Percentiles rank a stretch among this genome's conserved stretches.
These are phyloP conservation scores for Brotula barbata DNA, from an alignment of 2,797 vertebrate genomes.

Conservation along the genomic window DNA sequence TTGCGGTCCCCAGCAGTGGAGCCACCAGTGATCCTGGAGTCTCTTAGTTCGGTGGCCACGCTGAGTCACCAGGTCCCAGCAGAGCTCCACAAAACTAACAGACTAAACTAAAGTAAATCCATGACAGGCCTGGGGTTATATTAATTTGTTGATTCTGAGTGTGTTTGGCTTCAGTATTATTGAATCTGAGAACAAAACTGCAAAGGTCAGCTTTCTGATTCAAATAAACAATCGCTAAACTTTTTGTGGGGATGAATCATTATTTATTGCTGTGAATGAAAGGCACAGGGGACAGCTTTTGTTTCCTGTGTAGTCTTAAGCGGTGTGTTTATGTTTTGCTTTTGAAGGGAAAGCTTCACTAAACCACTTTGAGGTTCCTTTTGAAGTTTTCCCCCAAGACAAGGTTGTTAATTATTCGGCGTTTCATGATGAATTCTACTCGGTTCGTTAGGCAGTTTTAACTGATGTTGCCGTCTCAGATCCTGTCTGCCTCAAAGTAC, in stretches of 20 bases:
- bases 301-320: slow-evolving; percentile 72
- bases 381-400: slow-evolving; percentile 79
- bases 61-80: slow-evolving; percentile 59
- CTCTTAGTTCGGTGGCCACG: slow-evolving; percentile 66
- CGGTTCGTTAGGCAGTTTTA: slow-evolving; percentile 79
- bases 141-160: slow-evolving; percentile 70
- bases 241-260: slow-evolving; percentile 75
- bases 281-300: slow-evolving; percentile 75
- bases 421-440: slow-evolving; percentile 79
- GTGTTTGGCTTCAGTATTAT: slow-evolving; percentile 67
- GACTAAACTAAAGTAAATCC: slow-evolving; percentile 56
- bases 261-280: slow-evolving; percentile 77
- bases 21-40: slow-evolving; percentile 78
- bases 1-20: slow-evolving; percentile 81
- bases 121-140: slow-evolving; percentile 57
- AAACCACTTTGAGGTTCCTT: slow-evolving; percentile 78
- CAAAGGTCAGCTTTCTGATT: slow-evolving; percentile 75
- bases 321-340: slow-evolving; percentile 72
- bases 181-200: slow-evolving; percentile 65
- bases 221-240: slow-evolving; percentile 72
- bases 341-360: slow-evolving; percentile 78
- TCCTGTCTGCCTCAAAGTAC: slow-evolving; percentile 62
- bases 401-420: slow-evolving; percentile 78
- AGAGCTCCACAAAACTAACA: slow-evolving; percentile 57
- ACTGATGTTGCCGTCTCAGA: slow-evolving; percentile 79